Conservation (phyloP, 64 coral and sea anemone species). For the Actinia tenebrosa region DNA sequence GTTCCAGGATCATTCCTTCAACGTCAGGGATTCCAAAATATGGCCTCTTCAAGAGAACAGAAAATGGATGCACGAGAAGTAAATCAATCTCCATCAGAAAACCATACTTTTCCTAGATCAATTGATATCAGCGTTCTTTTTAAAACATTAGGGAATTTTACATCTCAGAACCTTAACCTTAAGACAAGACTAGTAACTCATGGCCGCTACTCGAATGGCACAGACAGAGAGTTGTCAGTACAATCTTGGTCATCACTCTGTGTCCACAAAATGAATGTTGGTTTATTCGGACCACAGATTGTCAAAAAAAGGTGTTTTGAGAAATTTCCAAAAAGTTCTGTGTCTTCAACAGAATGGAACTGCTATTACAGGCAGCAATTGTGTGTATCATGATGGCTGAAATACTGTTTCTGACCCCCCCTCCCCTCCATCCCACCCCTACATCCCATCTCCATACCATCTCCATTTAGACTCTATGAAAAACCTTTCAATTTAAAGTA, state of each 20-base stretch:
- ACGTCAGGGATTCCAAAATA: neutral
- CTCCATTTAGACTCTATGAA: neutral
- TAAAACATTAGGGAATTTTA: neutral
- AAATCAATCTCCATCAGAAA: neutral
- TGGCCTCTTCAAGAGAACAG: neutral
- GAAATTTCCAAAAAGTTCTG: neutral
- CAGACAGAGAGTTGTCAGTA: neutral
- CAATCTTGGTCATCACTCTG: neutral
- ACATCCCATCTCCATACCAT: neutral
- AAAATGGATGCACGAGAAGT: neutral
- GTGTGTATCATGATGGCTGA: neutral
- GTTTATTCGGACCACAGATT: neutral
- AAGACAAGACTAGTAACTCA: neutral
- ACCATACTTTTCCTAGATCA: neutral
- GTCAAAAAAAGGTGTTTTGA: neutral
- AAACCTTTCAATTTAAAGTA: neutral
- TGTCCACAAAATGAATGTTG: neutral
- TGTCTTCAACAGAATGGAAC: neutral
- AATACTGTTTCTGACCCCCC: neutral
- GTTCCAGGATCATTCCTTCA: neutral
- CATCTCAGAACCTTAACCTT: neutral
- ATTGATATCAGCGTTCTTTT: neutral
- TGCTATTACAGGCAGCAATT: neutral
- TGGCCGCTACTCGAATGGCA: neutral
- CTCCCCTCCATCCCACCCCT: no score